phyloP scores from a whole-genome alignment of 2,113 vertebrate species.

The Platanista minor region DNA sequence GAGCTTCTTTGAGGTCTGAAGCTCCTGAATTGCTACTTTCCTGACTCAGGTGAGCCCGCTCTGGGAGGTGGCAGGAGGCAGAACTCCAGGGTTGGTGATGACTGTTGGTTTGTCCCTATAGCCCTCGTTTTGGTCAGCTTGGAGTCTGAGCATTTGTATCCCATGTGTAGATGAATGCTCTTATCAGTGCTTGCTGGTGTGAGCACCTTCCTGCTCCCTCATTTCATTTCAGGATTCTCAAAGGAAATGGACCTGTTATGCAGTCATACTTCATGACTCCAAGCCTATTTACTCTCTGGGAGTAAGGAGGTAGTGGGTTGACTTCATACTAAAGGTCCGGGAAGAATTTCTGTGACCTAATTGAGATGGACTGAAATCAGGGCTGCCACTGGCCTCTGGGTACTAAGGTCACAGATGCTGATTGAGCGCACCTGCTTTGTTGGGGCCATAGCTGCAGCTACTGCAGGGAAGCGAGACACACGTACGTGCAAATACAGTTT shows the following conservation, averaged over 20 bases:
- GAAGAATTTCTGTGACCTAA: background rate
- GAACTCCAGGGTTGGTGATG: background rate
- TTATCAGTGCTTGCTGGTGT: background rate
- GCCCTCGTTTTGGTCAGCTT: background rate
- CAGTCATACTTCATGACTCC: background rate
- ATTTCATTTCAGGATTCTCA: background rate
- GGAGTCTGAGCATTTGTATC: background rate
- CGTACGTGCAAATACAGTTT: background rate
- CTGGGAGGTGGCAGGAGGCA: background rate
- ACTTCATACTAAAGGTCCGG: background rate
- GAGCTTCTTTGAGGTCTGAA: background rate
- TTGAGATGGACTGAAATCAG: background rate
- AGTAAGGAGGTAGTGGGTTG: background rate
- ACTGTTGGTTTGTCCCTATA: background rate
- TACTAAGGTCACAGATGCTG: background rate
- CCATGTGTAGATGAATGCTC: background rate
- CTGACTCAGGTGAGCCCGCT: background rate
- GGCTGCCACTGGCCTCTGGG: background rate
- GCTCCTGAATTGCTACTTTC: background rate
- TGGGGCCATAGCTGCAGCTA: background rate
- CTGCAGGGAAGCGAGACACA: background rate
- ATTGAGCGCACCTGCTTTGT: background rate
- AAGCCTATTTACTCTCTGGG: rapidly evolving
- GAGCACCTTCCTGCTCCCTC: background rate
- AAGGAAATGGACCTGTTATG: background rate